phyloP scores from a whole-genome alignment of 2,797 vertebrate genomes.

The Alcedo quadribrachys region DNA sequence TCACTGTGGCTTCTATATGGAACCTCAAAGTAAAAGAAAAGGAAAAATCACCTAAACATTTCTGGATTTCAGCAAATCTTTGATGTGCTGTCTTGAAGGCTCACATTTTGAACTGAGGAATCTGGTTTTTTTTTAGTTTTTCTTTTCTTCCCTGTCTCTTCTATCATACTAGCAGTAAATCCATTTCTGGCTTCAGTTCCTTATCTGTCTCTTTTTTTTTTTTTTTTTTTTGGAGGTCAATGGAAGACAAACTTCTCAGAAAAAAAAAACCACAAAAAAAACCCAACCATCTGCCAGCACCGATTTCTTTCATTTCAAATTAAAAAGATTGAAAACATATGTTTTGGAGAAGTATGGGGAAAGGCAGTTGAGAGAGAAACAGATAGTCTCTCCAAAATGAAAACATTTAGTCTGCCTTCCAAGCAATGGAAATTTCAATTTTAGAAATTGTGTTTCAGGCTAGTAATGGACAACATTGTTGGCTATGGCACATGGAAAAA shows the following conservation, averaged over 20 bases:
- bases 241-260: background rate
- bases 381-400: constrained; percentile 17
- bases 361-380: background rate
- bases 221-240: background rate
- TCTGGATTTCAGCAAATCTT: background rate
- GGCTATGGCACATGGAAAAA: constrained; percentile 52
- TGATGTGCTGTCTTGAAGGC: background rate
- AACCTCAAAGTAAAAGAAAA: background rate
- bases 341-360: background rate
- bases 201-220: background rate
- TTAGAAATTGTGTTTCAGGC: constrained; percentile 44
- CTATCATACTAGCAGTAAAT: background rate
- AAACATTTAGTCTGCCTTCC: constrained; percentile 40
- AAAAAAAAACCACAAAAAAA: background rate
- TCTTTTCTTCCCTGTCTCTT: background rate
- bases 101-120: background rate
- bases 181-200: background rate
- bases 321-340: constrained; percentile 37
- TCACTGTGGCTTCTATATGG: background rate
- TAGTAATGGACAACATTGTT: background rate
- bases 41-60: background rate
- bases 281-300: background rate
- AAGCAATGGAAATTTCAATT: constrained; percentile 65
- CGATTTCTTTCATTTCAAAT: background rate
- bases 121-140: background rate